These are phyloP conservation scores for Archilochus colubris DNA, from an alignment of 2,113 vertebrate species.

Conservation along the genomic window DNA sequence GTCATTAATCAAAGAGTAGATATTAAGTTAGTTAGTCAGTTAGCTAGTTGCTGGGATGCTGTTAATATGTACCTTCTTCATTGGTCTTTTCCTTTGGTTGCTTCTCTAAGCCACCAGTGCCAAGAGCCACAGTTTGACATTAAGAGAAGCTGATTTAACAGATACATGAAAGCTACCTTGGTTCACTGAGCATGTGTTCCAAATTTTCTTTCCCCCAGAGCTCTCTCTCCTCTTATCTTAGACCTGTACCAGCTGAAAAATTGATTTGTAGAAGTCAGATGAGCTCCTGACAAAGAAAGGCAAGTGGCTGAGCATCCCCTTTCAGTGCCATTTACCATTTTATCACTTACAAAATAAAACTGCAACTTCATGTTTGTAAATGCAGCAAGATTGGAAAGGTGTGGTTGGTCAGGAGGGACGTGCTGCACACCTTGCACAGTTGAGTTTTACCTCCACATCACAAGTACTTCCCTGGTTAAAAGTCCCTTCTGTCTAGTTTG, in stretches of 20 bases:
- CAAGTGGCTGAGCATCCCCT: neutral
- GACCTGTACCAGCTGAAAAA: neutral
- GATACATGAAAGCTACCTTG: neutral
- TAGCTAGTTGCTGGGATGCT: neutral
- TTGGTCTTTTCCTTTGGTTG: neutral
- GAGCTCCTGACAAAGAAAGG: neutral
- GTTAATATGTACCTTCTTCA: neutral
- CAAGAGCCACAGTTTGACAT: neutral
- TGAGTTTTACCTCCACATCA: neutral
- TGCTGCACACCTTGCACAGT: neutral
- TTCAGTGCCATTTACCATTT: neutral
- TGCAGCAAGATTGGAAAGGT: neutral
- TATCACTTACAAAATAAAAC: neutral
- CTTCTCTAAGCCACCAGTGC: neutral
- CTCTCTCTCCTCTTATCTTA: neutral
- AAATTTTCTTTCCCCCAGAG: neutral
- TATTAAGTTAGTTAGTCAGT: neutral
- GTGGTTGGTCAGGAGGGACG: neutral
- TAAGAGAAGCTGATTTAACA: neutral
- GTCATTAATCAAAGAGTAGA: neutral
- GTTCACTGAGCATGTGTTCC: neutral
- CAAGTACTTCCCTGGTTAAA: neutral
- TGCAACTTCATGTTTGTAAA: neutral
- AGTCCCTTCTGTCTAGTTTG: neutral
- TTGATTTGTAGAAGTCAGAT: neutral